Evolutionary conservation across 2,888 invertebrate species (phyloP), one percentile per base, ranked within the genome.

Genomic region (Clistopyga incitator): DNA sequence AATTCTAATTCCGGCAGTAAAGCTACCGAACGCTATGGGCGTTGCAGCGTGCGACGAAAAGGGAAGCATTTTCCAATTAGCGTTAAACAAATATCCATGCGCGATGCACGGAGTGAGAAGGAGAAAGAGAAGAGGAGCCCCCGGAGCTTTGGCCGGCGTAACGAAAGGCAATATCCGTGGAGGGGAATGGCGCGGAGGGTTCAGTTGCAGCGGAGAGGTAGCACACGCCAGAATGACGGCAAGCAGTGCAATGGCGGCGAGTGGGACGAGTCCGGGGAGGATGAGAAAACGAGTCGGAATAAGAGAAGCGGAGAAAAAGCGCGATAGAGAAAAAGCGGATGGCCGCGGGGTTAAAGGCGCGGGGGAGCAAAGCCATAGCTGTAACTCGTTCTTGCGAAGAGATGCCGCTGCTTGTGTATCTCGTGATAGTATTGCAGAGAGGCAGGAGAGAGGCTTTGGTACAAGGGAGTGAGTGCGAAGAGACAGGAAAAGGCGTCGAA

Each of bases 31-130:
- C 11, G 83, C 23, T 61, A 18, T 67, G 72, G 61, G 23, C 45
- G 50, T 67, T 67, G 25, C 59, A 59, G 38, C 70, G 45, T n/a
- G n/a, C 29, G 84, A 84, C 64, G 25, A 85, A 87, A 86, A 86
- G 86, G 85, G 88, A 90, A 89, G 91, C 89, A 84, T 84, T 84
- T 81, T 84, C 78, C 81, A 92, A 92, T 92, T 91, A 92, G 88
- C 89, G 88, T 91, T 90, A 89, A 91, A 91, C 91, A 91, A 92
- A 90, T 90, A 90, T 89, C 88, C 86, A 88, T 86, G 88, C 78
- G 78, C 61, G 78, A 25, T 86, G 86, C 76, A 74, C 65, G 76
- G 25, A 64, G 56, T 70, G 78, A 50, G 76, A 79, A 82, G 75
- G 79, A 65, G 74, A 76, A 67, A 67, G 71, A 25, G 25, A 18